These are phyloP conservation scores for Heliocidaris erythrogramma DNA, from an alignment of 35 echinoderm and acorn worm species.

Conservation along the genomic window DNA sequence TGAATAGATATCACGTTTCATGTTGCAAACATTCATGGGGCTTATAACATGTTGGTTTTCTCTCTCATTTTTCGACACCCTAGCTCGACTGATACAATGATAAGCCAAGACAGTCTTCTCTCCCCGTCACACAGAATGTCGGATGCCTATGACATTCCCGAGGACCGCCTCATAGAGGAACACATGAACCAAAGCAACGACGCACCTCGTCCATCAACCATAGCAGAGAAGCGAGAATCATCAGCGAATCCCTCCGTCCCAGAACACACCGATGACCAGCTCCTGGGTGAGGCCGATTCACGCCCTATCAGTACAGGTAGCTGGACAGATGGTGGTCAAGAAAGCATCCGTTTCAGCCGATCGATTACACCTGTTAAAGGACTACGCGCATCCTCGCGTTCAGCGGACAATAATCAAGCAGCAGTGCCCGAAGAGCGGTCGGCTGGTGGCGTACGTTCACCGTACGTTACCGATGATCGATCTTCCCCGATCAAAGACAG, in stretches of 20 bases:
- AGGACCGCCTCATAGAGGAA: slow-evolving; percentile 5
- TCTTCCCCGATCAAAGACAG: not conserved
- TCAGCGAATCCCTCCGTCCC: not conserved
- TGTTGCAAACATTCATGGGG: no score
- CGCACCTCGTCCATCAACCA: not conserved
- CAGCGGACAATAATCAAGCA: not conserved
- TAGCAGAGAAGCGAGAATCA: not conserved
- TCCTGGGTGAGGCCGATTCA: not conserved
- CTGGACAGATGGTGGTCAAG: not conserved
- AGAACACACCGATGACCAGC: not conserved
- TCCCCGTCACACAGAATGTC: slow-evolving; percentile 61
- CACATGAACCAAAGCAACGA: not conserved
- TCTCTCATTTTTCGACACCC: not conserved
- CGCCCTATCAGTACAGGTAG: not conserved
- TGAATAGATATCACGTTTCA: not conserved
- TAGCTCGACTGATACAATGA: slow-evolving; percentile 82
- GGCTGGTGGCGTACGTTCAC: not conserved
- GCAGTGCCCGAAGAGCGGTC: not conserved
- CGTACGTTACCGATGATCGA: not conserved
- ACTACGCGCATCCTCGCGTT: not conserved
- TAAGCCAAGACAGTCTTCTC: slow-evolving; percentile 78
- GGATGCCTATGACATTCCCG: slow-evolving; percentile 15
- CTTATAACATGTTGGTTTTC: not conserved
- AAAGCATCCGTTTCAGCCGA: not conserved
- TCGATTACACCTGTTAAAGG: not conserved